These are phyloP conservation scores for Drosophila emarginata DNA, from an alignment of 2,888 invertebrate genomes.

Conservation along the genomic window DNA sequence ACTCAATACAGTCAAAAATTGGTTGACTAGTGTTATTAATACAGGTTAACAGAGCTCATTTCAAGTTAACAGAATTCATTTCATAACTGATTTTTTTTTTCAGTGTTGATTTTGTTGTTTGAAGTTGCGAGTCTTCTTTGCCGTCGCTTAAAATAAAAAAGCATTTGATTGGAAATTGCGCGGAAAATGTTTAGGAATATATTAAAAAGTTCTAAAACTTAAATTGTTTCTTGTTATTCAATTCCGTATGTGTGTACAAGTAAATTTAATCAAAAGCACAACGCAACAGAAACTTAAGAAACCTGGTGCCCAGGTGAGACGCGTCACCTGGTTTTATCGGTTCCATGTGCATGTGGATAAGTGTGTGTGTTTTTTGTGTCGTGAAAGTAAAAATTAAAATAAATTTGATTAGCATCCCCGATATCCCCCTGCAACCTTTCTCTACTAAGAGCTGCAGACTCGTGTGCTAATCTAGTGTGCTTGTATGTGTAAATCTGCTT, in stretches of 20 bases:
- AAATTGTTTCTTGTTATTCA: not conserved
- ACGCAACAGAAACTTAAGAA: not conserved
- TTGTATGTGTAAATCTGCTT: conserved; percentile 18
- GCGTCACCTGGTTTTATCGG: conserved; percentile 13
- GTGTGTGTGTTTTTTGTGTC: conserved; percentile 45
- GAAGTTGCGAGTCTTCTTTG: not conserved
- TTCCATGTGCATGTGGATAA: conserved; percentile 11
- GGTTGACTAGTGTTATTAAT: too few species aligned
- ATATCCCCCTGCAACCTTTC: conserved; percentile 7
- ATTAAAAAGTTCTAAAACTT: not conserved
- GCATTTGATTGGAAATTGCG: not conserved
- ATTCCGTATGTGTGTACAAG: not conserved
- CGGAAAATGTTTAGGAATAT: not conserved
- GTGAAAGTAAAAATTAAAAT: conserved; percentile 68
- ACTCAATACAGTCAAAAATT: not conserved
- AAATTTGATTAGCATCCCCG: conserved; percentile 60
- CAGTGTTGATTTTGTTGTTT: conserved; percentile 1
- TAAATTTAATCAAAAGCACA: not conserved
- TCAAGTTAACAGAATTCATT: not conserved
- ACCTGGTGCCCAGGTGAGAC: conserved; percentile 7
- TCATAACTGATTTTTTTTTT: not conserved
- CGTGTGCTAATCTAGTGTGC: conserved; percentile 28
- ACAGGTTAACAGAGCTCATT: not conserved
- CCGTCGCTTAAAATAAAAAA: not conserved
- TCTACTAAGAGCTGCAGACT: conserved; percentile 17